Evolutionary conservation across 2,797 vertebrate genomes (phyloP), one percentile per base, ranked within the genome.

Genomic region (Pantherophis alleghaniensis): DNA sequence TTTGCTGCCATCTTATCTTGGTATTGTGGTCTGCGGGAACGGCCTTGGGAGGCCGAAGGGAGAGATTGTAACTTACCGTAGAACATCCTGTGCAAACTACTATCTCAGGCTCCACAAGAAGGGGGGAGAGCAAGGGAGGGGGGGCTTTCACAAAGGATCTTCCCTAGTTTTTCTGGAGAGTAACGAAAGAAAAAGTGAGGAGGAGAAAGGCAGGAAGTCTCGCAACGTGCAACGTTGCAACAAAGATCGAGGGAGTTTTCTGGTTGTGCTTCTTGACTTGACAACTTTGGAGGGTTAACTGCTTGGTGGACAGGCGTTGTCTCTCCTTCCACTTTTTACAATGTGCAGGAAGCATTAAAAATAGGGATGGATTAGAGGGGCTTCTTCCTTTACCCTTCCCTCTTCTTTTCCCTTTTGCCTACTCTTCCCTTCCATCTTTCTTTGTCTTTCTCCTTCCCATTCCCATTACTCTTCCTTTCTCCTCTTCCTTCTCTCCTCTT

Each of bases 351-450:
- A 32, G 32, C 32, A 18, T 18, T 74, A 16, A 18, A 74, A 2
- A 18, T 1, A 7, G 1, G 0, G 66, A 9, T 3, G 0, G 14
- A 53, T 53, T 53, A 47, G 51, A 7, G 7, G n/a, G 37, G 14
- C 14, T 4, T 74, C 66, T 9, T 37, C 11, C 1, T 28, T 51
- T 51, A 47, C 5, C 66, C 66, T 32, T 63, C 3, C 61, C 61
- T 12, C 12, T n/a, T 14, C 26, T 4, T n/a, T 13, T 66, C 12
- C 2, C 10, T 12, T 63, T 28, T 26, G 3, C 3, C 61, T 13
- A 13, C 24, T 11, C 26, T 26, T 56, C 59, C 1, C 7, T 1
- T 60, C 22, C 7, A 9, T 1, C 4, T 13, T 60, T 9, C 59
- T 22, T 24, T 10, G 53, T 53, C 56, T 16, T 56, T 22, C 6